Evolutionary conservation across 1,140 invertebrate species (phyloP).

Genomic region (Drosophila auraria): DNA sequence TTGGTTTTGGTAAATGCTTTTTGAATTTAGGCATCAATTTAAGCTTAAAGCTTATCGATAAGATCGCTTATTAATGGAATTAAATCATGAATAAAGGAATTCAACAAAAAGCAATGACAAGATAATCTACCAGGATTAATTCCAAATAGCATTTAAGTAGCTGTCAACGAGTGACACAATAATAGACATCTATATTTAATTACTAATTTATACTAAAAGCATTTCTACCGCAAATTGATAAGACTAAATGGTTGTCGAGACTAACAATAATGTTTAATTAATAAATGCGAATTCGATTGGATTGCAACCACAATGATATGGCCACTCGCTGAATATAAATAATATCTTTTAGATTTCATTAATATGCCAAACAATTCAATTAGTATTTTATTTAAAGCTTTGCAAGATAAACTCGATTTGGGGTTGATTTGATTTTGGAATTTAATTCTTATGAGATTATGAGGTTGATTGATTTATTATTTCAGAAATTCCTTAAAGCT

Average conservation of each 20-base stretch:
- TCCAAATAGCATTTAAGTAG: background rate
- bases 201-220: background rate
- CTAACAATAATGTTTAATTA: conserved; percentile 9
- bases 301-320: background rate
- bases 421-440: background rate
- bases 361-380: no score
- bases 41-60: no score
- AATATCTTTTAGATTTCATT: background rate
- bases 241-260: background rate
- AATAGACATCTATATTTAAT: background rate
- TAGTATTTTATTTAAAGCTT: no score
- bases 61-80: background rate
- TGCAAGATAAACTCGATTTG: background rate
- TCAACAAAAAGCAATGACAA: background rate
- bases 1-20: background rate
- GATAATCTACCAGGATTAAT: background rate
- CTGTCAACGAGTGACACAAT: background rate
- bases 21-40: background rate
- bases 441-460: background rate
- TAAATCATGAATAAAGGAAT: background rate
- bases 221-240: conserved; percentile 2
- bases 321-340: background rate
- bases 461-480: no score
- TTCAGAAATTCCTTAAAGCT: no score
- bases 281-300: background rate